Conservation (phyloP, 2,888 invertebrate species). For the Sacculina carcini region DNA sequence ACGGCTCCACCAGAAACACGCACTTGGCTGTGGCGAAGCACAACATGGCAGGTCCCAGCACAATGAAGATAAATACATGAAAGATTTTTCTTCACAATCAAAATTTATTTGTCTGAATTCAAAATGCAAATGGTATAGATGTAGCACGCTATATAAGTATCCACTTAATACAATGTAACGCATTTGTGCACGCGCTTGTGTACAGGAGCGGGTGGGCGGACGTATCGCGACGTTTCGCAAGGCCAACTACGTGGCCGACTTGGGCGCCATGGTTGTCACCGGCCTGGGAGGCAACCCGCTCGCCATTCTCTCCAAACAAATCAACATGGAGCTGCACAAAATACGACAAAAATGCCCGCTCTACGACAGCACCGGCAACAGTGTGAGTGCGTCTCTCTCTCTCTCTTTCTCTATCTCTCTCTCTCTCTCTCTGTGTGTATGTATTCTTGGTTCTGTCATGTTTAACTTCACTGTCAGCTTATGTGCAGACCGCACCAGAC, state of each 20-base stretch:
- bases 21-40: too few relatives aligned
- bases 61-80: too few relatives aligned
- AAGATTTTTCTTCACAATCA: too few relatives aligned
- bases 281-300: conserved; percentile 68
- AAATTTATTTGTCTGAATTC: too few relatives aligned
- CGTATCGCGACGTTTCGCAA: conserved; percentile 88
- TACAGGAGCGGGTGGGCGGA: conserved; percentile 72
- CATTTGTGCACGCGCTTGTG: not conserved
- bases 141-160: too few relatives aligned
- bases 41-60: too few relatives aligned
- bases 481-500: too few relatives aligned
- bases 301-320: conserved; percentile 77
- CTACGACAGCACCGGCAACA: conserved; percentile 81
- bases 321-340: conserved; percentile 82
- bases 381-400: conserved; percentile 26
- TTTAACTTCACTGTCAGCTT: too few relatives aligned
- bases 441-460: not conserved
- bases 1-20: too few relatives aligned
- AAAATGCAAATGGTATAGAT: too few relatives aligned
- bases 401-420: not conserved
- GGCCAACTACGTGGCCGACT: conserved; percentile 44
- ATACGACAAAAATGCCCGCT: conserved; percentile 85
- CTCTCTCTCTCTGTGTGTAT: too few relatives aligned
- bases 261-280: conserved; percentile 92
- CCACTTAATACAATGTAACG: too few relatives aligned